Evolutionary conservation across 2,113 vertebrate species (phyloP), one percentile per base, ranked within the genome.

Genomic region (Crotalus helleri): DNA sequence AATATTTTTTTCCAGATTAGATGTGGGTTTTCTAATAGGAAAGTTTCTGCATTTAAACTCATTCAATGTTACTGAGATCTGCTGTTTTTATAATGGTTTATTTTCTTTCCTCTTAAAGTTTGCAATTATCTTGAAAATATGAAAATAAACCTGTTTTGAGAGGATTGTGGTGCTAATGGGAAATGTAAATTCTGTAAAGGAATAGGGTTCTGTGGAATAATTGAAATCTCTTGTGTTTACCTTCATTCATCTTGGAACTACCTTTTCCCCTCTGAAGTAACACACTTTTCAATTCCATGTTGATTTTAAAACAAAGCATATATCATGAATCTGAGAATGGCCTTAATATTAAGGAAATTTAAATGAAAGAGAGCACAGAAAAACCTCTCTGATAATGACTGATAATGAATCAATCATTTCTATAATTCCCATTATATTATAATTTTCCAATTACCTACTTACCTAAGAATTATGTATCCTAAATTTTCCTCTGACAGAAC

Each of bases 1-100:
- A 94, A 95, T 94, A 81, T 91, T 44, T 33, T 33, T 94, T 91
- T 86, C 94, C 94, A 93, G 91, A 92, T 94, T 93, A 90, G 0
- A 92, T 85, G 92, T 88, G 51, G 13, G 19, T 87, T 91, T 90
- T 49, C 19, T 58, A n/a, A 21, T 12, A 13, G 64, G 39, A 86
- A 33, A n/a, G 39, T 15, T 19, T 85, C 21, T 86, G 26, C 58
- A 44, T 24, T 86, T 69, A 49, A 61, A 54, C n/a, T 85, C 5
- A 0, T 29, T 54, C n/a, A 57, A 19, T 8, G 10, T 49, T 89
- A 9, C 3, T 3, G 21, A 88, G 23, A 24, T 53, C 7, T 26
- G 54, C 44, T 53, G 55, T n/a, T 81, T 74, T 54, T 54, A 64
- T 9, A 51, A 33, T 49, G 44, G 5, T 29, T 85, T 29, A 89